Evolutionary conservation across 2,797 vertebrate species (phyloP).

Genomic region (Bradypodion ventrale): DNA sequence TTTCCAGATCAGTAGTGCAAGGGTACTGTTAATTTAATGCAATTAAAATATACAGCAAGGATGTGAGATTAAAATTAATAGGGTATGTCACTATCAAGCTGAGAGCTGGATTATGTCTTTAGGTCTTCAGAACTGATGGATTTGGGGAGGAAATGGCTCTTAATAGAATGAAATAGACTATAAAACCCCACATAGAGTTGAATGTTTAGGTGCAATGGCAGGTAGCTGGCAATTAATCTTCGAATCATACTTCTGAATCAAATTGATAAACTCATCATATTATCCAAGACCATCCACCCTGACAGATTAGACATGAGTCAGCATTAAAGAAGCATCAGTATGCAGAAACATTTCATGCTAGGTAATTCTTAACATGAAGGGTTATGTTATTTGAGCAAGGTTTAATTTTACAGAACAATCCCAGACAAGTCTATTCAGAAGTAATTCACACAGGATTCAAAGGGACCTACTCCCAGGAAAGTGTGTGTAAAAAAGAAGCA

Average conservation of each 20-base stretch:
- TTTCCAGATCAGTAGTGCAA: constrained; percentile 16
- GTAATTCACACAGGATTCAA: neutral
- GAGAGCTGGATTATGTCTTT: constrained; percentile 26
- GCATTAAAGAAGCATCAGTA: constrained; percentile 25
- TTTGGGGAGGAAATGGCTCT: constrained; percentile 30
- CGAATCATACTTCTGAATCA: constrained; percentile 36
- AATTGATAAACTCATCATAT: constrained; percentile 45
- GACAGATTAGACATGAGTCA: constrained; percentile 36
- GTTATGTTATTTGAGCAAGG: neutral
- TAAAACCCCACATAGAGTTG: constrained; percentile 3
- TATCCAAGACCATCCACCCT: constrained; percentile 3
- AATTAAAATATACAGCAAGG: constrained; percentile 32
- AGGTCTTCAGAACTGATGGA: constrained; percentile 25
- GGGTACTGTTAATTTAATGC: constrained; percentile 32
- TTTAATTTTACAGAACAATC: neutral
- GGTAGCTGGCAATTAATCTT: constrained; percentile 31
- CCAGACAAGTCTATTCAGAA: neutral
- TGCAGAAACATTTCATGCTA: constrained; percentile 10
- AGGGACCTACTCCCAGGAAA: neutral
- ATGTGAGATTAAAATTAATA: constrained; percentile 32
- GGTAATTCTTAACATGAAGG: neutral
- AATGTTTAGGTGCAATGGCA: constrained; percentile 45
- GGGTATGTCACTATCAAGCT: constrained; percentile 22
- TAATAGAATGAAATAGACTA: constrained; percentile 49
- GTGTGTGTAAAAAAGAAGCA: no score